Percentiles rank a stretch among this genome's conserved stretches.
Conservation (phyloP, 2,797 vertebrate genomes). For the Chelidonichthys spinosus region DNA sequence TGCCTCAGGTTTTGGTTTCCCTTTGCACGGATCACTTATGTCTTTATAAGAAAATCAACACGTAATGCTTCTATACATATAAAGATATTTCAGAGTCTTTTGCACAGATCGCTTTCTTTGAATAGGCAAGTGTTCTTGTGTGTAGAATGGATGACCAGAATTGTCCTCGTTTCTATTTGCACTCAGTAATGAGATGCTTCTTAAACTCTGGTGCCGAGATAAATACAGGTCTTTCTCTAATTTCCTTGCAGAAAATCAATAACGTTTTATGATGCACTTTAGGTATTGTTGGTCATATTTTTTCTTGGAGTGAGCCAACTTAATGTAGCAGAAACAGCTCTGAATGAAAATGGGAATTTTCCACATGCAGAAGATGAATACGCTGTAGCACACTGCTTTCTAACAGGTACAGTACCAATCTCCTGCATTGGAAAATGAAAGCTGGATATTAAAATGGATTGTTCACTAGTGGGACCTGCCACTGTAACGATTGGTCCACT, state of each 20-base stretch:
- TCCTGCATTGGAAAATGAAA: no score
- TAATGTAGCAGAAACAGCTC: slow-evolving; percentile 48
- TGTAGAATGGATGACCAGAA: neutral
- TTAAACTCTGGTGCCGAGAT: slow-evolving; percentile 20
- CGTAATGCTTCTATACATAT: neutral
- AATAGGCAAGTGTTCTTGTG: neutral
- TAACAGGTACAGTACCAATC: slow-evolving; percentile 13
- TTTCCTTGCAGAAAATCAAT: slow-evolving; percentile 52
- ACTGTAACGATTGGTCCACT: slow-evolving; percentile 1
- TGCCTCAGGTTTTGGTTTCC: neutral
- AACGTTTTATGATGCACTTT: slow-evolving; percentile 48
- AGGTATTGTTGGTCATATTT: slow-evolving; percentile 43
- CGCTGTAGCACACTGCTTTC: slow-evolving; percentile 7
- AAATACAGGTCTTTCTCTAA: slow-evolving; percentile 29
- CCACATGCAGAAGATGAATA: slow-evolving; percentile 29
- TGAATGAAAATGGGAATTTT: slow-evolving; percentile 29
- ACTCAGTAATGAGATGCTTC: slow-evolving; percentile 21
- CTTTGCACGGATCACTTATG: neutral
- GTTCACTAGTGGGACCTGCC: neutral
- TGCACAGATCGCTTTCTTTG: neutral
- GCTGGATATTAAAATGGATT: slow-evolving; percentile 30
- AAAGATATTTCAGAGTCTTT: neutral
- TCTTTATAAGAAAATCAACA: slow-evolving; percentile 3
- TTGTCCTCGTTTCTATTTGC: slow-evolving; percentile 3
- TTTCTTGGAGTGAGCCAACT: slow-evolving; percentile 23